Percentiles rank a stretch among this genome's conserved stretches.
phyloP scores from a whole-genome alignment of 2,113 vertebrate genomes.

The Malurus cyaneus region DNA sequence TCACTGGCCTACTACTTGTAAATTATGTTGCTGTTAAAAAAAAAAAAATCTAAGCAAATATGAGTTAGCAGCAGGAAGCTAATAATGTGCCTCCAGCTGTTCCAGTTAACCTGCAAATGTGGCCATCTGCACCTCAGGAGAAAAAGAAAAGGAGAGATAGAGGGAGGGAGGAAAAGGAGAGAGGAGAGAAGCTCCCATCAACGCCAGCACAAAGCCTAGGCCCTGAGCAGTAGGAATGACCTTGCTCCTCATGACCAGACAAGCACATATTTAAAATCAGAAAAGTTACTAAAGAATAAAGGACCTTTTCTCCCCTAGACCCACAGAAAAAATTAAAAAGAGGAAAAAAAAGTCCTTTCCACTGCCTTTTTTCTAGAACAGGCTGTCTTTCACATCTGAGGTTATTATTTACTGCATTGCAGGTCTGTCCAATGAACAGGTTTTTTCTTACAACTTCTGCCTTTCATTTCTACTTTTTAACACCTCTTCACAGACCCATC shows the following conservation, averaged over 20 bases:
- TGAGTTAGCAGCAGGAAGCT: constrained; percentile 97
- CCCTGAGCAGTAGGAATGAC: constrained; percentile 77
- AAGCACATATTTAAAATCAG: constrained; percentile 15
- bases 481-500: constrained; percentile 50
- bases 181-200: constrained; percentile 48
- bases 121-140: constrained; percentile 98
- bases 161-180: constrained; percentile 59
- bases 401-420: constrained; percentile 65
- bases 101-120: constrained; percentile 99
- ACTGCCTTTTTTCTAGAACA: constrained; percentile 26
- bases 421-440: constrained; percentile 23
- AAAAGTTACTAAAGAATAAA: constrained; percentile 53
- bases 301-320: constrained; percentile 20
- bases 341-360: not conserved
- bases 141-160: constrained; percentile 75
- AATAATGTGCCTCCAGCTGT: constrained; percentile 99
- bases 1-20: constrained; percentile 83
- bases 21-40: constrained; percentile 87
- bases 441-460: constrained; percentile 61
- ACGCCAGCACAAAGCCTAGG: constrained; percentile 67
- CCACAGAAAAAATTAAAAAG: not conserved
- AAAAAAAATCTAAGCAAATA: constrained; percentile 90
- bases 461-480: constrained; percentile 51
- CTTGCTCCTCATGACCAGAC: constrained; percentile 76
- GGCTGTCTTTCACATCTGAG: constrained; percentile 43